Conservation (phyloP, 2,113 vertebrate genomes). For the Myotis yumanensis region DNA sequence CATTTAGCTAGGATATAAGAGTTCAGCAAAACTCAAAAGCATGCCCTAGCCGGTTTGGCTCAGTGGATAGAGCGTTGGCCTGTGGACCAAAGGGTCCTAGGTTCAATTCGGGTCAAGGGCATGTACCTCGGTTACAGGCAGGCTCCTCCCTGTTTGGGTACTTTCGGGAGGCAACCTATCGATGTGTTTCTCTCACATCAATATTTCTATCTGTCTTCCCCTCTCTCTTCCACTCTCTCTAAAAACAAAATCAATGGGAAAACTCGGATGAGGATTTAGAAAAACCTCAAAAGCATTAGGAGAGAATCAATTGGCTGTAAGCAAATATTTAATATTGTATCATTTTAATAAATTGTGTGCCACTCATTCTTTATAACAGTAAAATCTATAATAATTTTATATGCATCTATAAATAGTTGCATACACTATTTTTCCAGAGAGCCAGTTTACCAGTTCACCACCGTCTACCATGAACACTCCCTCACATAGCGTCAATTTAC, state of each 20-base stretch:
- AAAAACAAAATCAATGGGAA: neutral
- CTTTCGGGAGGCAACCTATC: neutral
- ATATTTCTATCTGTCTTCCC: neutral
- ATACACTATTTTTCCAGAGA: neutral
- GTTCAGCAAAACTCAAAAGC: conserved; percentile 10
- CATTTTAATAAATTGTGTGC: neutral
- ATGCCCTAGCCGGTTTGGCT: neutral
- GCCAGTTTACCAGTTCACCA: neutral
- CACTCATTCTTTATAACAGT: neutral
- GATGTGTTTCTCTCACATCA: neutral
- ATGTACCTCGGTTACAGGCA: too few species aligned
- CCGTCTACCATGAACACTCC: neutral
- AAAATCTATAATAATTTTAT: neutral
- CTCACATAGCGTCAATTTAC: neutral
- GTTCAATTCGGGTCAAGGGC: too few species aligned
- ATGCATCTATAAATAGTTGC: neutral
- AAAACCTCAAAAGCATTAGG: neutral
- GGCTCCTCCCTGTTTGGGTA: too few species aligned
- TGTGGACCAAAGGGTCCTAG: too few species aligned
- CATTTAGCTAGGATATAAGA: neutral
- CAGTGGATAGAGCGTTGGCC: too few species aligned
- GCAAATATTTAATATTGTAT: neutral
- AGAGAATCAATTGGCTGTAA: neutral
- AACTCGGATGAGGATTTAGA: neutral
- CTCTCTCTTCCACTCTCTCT: neutral